These are phyloP conservation scores for Fulmarus glacialis DNA, from an alignment of 2,113 vertebrate species.

Conservation along the genomic window DNA sequence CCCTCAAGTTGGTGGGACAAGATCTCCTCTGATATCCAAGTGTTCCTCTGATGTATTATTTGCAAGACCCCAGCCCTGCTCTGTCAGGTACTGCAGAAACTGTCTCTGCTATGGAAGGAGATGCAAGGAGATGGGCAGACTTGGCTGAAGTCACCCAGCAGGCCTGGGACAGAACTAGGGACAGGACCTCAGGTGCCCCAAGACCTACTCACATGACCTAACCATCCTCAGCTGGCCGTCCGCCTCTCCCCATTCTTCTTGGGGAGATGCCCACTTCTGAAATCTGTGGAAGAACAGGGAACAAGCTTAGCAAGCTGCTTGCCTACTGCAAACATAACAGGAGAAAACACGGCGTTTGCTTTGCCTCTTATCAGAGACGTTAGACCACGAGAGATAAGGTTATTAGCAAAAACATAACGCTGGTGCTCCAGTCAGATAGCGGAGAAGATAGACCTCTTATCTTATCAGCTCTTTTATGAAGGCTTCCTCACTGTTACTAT, in stretches of 20 bases:
- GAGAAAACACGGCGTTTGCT: not conserved
- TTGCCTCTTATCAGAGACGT: conserved; percentile 49
- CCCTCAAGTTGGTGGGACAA: not conserved
- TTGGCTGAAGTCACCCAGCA: not conserved
- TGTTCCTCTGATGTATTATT: not conserved
- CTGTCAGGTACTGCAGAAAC: not conserved
- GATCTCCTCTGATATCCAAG: not conserved
- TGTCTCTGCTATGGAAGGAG: not conserved
- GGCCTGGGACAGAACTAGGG: not conserved
- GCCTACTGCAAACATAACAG: not conserved
- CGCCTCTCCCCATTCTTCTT: not conserved
- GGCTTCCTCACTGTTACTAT: not conserved
- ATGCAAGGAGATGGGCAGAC: not conserved
- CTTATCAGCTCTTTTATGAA: conserved; percentile 54
- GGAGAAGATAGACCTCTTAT: conserved; percentile 28
- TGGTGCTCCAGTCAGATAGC: conserved; percentile 41
- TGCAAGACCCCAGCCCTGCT: not conserved
- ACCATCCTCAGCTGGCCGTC: not conserved
- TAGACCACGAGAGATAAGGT: conserved; percentile 47
- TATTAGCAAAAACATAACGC: conserved; percentile 39
- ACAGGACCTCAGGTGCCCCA: not conserved
- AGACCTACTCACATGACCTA: accelerated
- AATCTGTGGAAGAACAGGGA: not conserved
- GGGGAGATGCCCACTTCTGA: not conserved
- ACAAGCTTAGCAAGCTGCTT: not conserved